Conservation (phyloP, 53 echinoderm and acorn worm species). For the Stichopus horrens region DNA sequence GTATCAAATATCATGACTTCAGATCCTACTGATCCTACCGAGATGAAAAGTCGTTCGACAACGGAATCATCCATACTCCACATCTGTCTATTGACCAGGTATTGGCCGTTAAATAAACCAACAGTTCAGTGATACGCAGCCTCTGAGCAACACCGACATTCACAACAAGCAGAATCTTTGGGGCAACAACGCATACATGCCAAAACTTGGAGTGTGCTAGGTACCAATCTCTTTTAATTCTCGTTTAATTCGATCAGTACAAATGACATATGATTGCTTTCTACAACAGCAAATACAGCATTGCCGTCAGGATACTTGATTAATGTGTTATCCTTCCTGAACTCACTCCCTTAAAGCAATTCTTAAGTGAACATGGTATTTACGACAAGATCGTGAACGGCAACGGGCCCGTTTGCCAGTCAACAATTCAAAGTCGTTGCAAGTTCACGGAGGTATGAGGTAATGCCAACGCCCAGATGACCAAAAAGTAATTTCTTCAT, state of each 20-base stretch:
- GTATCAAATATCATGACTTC: slow-evolving; percentile 41
- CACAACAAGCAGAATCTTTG: slow-evolving; percentile 51
- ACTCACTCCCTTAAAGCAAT: background rate
- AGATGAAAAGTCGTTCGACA: slow-evolving; percentile 56
- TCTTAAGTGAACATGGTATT: slow-evolving; percentile 40
- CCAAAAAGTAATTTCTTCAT: no score
- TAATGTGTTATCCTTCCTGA: background rate
- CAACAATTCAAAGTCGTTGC: no score
- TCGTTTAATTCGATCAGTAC: slow-evolving; percentile 39
- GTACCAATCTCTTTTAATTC: slow-evolving; percentile 37
- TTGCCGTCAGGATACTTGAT: slow-evolving; percentile 19
- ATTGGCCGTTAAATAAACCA: slow-evolving; percentile 48
- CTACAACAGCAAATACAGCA: slow-evolving; percentile 52
- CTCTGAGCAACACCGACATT: slow-evolving; percentile 49
- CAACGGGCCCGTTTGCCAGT: no score
- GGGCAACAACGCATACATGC: slow-evolving; percentile 21
- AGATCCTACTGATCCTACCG: slow-evolving; percentile 59
- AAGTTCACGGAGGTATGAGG: no score
- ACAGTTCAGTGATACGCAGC: slow-evolving; percentile 23
- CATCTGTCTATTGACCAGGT: slow-evolving; percentile 4
- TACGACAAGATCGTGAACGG: no score
- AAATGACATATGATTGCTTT: slow-evolving; percentile 43
- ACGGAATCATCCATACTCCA: slow-evolving; percentile 50
- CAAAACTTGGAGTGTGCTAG: slow-evolving; percentile 1
- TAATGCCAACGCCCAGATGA: no score